phyloP scores from a whole-genome alignment of 2,797 vertebrate genomes.

The Coendou prehensilis region DNA sequence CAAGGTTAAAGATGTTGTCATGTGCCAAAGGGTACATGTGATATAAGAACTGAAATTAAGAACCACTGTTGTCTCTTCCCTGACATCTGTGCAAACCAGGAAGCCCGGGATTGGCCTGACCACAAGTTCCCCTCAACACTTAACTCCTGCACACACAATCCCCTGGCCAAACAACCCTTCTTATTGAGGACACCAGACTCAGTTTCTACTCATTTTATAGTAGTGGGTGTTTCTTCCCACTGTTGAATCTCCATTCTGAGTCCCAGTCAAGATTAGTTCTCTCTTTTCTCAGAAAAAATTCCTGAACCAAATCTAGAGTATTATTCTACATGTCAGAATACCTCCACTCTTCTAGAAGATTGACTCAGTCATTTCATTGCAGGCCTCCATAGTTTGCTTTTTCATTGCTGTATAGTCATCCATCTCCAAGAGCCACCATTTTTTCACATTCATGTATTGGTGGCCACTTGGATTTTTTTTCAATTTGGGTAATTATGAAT shows the following conservation, averaged over 20 bases:
- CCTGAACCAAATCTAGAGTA: not conserved
- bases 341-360: not conserved
- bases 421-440: not conserved
- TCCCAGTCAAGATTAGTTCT: not conserved
- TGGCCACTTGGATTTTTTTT: not conserved
- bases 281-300: not conserved
- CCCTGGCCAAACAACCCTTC: not conserved
- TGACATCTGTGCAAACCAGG: not conserved
- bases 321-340: not conserved
- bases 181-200: not conserved
- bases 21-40: not conserved
- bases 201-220: not conserved
- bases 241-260: not conserved
- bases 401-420: not conserved
- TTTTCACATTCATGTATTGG: not conserved
- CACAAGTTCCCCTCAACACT: not conserved
- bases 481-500: not conserved
- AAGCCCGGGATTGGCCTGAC: not conserved
- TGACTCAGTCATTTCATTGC: not conserved
- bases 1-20: not conserved
- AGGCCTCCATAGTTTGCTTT: not conserved
- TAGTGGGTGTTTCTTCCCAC: not conserved
- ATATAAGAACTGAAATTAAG: not conserved
- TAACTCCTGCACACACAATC: not conserved
- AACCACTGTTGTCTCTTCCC: not conserved